These are phyloP conservation scores for Heliconius charithonia DNA, from an alignment of 2,888 invertebrate genomes.

Conservation along the genomic window DNA sequence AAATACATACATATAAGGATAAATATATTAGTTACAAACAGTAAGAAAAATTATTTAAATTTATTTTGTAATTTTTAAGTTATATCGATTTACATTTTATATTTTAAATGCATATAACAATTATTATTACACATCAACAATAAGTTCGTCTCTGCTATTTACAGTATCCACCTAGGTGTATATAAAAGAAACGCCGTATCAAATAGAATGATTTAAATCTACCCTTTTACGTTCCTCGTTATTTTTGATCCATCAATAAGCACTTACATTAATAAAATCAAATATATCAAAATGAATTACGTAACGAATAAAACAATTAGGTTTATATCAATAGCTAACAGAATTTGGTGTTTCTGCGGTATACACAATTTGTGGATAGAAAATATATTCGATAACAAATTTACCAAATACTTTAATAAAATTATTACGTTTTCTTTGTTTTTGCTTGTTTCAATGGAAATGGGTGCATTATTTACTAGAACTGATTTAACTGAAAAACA, in stretches of 20 bases:
- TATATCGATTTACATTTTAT: too few relatives aligned
- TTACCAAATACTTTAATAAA: slow-evolving; percentile 45
- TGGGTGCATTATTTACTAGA: slow-evolving; percentile 55
- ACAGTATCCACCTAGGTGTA: not conserved
- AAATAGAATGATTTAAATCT: not conserved
- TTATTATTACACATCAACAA: not conserved
- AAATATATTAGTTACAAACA: not conserved
- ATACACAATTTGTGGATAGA: slow-evolving; percentile 58
- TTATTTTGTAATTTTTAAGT: not conserved
- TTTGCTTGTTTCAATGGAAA: slow-evolving; percentile 52
- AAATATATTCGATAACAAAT: slow-evolving; percentile 47
- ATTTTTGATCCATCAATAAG: not conserved
- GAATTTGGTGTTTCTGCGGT: slow-evolving; percentile 44
- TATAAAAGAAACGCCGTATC: not conserved
- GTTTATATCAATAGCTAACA: slow-evolving; percentile 31
- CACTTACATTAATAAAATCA: not conserved
- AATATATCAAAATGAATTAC: not conserved
- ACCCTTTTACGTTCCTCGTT: not conserved
- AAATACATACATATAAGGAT: not conserved
- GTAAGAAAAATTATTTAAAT: too few relatives aligned
- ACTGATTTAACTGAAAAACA: slow-evolving; percentile 49
- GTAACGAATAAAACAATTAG: slow-evolving; percentile 1
- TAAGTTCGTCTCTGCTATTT: slow-evolving; percentile 8
- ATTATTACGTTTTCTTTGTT: slow-evolving; percentile 47
- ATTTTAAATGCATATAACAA: too few relatives aligned